Percentiles rank a stretch among this genome's conserved stretches.
Evolutionary conservation across 2,797 vertebrate genomes (phyloP).

Genomic region (Numenius phaeopus): DNA sequence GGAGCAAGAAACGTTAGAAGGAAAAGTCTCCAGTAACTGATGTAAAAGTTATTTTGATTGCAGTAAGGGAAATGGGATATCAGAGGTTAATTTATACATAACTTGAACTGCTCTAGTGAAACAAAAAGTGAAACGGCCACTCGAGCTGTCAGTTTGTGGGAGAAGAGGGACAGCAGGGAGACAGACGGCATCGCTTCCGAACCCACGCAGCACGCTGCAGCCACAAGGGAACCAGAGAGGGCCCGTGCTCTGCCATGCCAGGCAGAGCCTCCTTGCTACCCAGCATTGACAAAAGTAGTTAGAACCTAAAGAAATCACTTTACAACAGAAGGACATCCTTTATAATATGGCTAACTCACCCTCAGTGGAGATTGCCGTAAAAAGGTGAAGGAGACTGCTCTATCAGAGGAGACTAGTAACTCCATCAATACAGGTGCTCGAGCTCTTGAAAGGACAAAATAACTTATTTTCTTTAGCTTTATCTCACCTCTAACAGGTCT

Average conservation of each 20-base stretch:
- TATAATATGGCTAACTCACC: not conserved
- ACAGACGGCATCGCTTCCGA: fast-evolving
- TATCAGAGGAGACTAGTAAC: not conserved
- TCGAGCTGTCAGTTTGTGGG: fast-evolving
- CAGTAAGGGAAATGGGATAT: not conserved
- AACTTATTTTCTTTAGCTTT: not conserved
- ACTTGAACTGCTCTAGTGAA: not conserved
- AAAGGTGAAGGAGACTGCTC: not conserved
- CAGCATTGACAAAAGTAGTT: not conserved
- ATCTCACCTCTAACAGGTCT: not conserved
- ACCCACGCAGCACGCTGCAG: fast-evolving
- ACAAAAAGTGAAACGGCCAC: not conserved
- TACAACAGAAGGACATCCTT: not conserved
- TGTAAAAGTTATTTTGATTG: not conserved
- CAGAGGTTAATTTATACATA: not conserved
- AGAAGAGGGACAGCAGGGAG: not conserved
- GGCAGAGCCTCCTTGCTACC: not conserved
- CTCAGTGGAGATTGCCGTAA: not conserved
- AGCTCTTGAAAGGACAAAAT: not conserved
- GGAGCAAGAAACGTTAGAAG: not conserved
- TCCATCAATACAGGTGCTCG: not conserved
- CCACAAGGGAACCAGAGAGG: not conserved
- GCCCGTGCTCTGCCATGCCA: fast-evolving
- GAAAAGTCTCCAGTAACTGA: not conserved
- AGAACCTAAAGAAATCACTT: not conserved